Evolutionary conservation across 1,140 invertebrate species (phyloP), one percentile per base, ranked within the genome.

Genomic region (Megalonaias nervosa): DNA sequence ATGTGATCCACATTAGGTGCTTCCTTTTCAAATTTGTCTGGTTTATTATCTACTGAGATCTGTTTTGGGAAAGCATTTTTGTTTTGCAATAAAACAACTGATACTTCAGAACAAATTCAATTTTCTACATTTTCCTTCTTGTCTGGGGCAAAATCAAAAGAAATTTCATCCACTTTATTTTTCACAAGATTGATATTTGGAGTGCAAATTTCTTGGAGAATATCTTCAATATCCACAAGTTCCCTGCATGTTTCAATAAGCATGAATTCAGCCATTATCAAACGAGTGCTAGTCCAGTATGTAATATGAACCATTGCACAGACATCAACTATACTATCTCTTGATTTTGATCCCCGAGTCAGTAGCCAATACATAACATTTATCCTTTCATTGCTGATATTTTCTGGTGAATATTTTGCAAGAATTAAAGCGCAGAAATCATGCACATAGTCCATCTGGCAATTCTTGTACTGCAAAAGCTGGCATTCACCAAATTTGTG

Each of bases 391-490:
- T 57, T 4, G 14, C 19, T 14, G 26, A 55, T 58, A 26, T 70
- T 12, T 56, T 26, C 26, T 0, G 59, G 16, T 13, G 12, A 19
- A 48, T 72, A 17, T 1, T 57, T 66, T 26, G 26, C 6, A 11
- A 67, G 21, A 60, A 15, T 19, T 19, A 73, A 19, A 69, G 72
- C 60, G 19, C 75, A 72, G 17, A 71, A 77, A 59, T 77, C 75
- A 12, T 71, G 13, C 13, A 77, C n/a, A 38, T 77, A 77, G 59
- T 77, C 75, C 6, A n/a, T 16, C 9, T 56, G 17, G 19, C 56
- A 59, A 48, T n/a, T 55, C 1, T 21, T 38, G 26, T 72, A 61
- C 15, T 17, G 14, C 5, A 65, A 58, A 17, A 23, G 16, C 2
- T 31, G 19, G 11, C 58, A 48, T n/a, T 71, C 26, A n/a, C 60